A percentile compares a stretch with the other conserved stretches of the same genome.
Evolutionary conservation across 2,888 invertebrate genomes (phyloP).

Genomic region (Nematopogon swammerdamellus): DNA sequence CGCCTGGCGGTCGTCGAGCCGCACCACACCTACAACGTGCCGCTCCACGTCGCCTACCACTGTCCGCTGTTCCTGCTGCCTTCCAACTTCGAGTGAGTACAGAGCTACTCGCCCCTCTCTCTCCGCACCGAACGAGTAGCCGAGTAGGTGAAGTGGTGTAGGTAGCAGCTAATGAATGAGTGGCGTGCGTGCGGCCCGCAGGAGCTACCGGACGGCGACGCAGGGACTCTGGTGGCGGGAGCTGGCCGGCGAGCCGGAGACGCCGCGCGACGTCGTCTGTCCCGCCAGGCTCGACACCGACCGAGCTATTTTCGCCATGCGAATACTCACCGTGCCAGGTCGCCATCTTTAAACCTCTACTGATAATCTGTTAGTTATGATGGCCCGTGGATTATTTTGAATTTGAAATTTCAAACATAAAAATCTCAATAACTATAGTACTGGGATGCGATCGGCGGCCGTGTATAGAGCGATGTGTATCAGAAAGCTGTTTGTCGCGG

Average conservation of each 20-base stretch:
- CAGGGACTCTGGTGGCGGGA: slow-evolving; percentile 81
- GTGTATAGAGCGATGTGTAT: no score
- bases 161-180: no score
- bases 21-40: slow-evolving; percentile 71
- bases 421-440: no score
- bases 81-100: slow-evolving; percentile 66
- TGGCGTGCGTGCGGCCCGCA: slow-evolving; percentile 17
- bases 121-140: no score
- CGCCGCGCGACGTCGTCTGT: slow-evolving; percentile 65
- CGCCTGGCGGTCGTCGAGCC: slow-evolving; percentile 70
- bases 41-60: slow-evolving; percentile 77
- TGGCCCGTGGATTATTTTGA: no score
- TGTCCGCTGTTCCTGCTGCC: slow-evolving; percentile 74
- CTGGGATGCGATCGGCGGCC: no score
- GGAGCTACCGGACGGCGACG: slow-evolving; percentile 67
- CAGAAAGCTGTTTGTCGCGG: no score
- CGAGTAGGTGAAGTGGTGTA: no score
- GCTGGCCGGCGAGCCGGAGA: slow-evolving; percentile 62
- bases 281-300: slow-evolving; percentile 59
- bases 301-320: slow-evolving; percentile 62
- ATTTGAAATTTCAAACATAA: no score
- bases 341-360: slow-evolving; percentile 2
- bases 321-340: slow-evolving; percentile 58
- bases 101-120: no score
- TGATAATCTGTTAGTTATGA: no score